phyloP scores from a whole-genome alignment of 2,888 invertebrate genomes.

The Chironomus riparius region DNA sequence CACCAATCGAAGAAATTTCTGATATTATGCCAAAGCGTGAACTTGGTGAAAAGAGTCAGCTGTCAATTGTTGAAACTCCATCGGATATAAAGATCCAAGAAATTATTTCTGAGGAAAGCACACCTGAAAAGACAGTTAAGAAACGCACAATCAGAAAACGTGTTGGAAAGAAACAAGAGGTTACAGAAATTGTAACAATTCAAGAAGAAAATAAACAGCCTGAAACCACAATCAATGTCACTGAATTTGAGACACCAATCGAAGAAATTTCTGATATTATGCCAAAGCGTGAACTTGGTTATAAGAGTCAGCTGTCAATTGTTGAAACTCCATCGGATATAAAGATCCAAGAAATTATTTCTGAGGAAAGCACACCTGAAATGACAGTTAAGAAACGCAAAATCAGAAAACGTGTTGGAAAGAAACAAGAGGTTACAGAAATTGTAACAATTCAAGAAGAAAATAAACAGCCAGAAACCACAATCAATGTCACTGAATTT shows the following conservation, averaged over 20 bases:
- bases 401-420: too few species aligned
- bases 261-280: slow-evolving; percentile 28
- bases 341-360: slow-evolving; percentile 32
- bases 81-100: slow-evolving; percentile 35
- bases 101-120: slow-evolving; percentile 30
- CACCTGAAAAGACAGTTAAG: slow-evolving; percentile 32
- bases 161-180: too few species aligned
- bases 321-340: slow-evolving; percentile 28
- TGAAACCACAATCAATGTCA: slow-evolving; percentile 41
- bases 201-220: slow-evolving; percentile 41
- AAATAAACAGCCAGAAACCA: too few species aligned
- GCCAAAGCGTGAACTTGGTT: slow-evolving; percentile 7
- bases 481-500: too few species aligned
- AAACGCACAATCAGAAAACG: slow-evolving; percentile 19
- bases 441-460: slow-evolving; percentile 31
- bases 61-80: slow-evolving; percentile 29
- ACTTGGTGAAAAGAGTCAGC: too few species aligned
- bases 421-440: too few species aligned
- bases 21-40: too few species aligned
- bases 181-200: slow-evolving; percentile 14
- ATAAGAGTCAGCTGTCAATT: slow-evolving; percentile 15
- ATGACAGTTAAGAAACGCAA: too few species aligned
- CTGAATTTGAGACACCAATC: slow-evolving; percentile 36
- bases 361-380: slow-evolving; percentile 35
- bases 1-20: too few species aligned